These are phyloP conservation scores for Amphipoea lucens DNA, from an alignment of 2,888 invertebrate species.

Conservation along the genomic window DNA sequence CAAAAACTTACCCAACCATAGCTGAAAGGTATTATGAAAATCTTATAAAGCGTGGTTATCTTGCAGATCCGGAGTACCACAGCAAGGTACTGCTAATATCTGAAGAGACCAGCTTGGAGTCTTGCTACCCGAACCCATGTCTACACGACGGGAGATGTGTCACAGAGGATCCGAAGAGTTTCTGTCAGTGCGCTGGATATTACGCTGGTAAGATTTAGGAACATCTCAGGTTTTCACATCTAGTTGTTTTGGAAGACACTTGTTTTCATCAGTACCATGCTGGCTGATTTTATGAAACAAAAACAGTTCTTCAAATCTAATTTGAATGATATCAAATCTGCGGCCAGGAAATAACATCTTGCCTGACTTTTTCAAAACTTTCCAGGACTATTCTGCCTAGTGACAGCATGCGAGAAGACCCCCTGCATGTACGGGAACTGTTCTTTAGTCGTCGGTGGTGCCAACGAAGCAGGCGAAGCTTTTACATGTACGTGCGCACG, in stretches of 20 bases:
- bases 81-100: slow-evolving; percentile 91
- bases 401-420: slow-evolving; percentile 93
- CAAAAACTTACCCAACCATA: background rate
- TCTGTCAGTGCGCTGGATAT: slow-evolving; percentile 93
- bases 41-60: background rate
- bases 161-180: slow-evolving; percentile 89
- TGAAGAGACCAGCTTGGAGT: slow-evolving; percentile 91
- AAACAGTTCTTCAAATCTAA: background rate
- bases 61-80: slow-evolving; percentile 91
- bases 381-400: slow-evolving; percentile 93
- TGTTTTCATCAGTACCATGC: no score
- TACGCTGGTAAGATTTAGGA: slow-evolving; percentile 91
- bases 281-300: background rate
- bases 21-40: background rate
- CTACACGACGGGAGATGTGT: slow-evolving; percentile 93
- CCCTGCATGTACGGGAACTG: slow-evolving; percentile 93
- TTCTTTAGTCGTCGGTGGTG: slow-evolving; percentile 81
- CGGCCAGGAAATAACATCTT: background rate
- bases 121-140: slow-evolving; percentile 94
- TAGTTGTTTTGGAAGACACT: background rate
- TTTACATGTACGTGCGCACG: slow-evolving; percentile 92
- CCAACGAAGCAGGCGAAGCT: slow-evolving; percentile 76
- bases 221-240: background rate
- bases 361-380: background rate
- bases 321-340: background rate